Evolutionary conservation across 2,888 invertebrate genomes (phyloP), one percentile per base, ranked within the genome.

Genomic region (Epicampocera succincta): DNA sequence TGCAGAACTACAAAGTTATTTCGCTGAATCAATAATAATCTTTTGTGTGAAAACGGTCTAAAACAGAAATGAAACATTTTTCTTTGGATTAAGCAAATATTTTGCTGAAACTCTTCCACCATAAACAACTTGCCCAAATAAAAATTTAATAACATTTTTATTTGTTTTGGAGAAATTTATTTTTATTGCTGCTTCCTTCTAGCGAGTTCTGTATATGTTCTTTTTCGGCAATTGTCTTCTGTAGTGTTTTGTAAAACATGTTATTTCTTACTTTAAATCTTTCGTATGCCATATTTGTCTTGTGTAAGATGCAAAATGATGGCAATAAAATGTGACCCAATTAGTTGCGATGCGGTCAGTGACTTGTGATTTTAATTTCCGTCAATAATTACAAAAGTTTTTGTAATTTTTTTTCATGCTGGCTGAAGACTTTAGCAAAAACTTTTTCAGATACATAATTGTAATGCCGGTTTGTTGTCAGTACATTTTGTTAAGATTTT

Each of bases 261-360:
- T 54, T 33, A 38, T 33, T 4, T 38, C 58, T 17, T 25, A 29
- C 19, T 72, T 52, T 15, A 44, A 29, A 42, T 73, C 44, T 52
- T 60, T 33, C 60, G 21, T 25, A 68, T 68, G 40, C 48, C 48
- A 2, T 19, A 33, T 29, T 61, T 33, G n/a, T 33, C 19, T 33
- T 38, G 66, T 66, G 52, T 33, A 73, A 68, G 13, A 54, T 29
- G 15, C 52, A 46, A 54, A 65, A 65, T 58, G 75, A 58, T 52
- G 58, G 75, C 63, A 75, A 80, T 80, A 80, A 80, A 74, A 76
- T 69, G 50, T 81, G 72, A 81, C 80, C 80, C 56, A 81, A 81
- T 76, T 76, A 56, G 6, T 11, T 19, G 29, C 44, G 72, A 50
- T 77, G 72, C 76, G 80, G 80, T 81, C 80, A 81, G 66, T 81